These are phyloP conservation scores for Eristalis tenax DNA, from an alignment of 2,888 invertebrate genomes.

Conservation along the genomic window DNA sequence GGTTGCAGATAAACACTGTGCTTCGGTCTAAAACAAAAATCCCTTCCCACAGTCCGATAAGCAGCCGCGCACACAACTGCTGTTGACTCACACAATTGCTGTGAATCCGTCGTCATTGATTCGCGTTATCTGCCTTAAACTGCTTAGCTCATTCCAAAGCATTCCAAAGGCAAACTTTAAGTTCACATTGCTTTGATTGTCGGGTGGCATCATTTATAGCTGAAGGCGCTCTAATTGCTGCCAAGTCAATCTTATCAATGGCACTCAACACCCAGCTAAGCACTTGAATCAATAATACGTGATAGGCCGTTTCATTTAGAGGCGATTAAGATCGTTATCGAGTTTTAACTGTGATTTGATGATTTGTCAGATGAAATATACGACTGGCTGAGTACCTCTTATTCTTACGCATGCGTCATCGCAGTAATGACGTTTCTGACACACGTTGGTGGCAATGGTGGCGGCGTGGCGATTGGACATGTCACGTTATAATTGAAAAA, in stretches of 20 bases:
- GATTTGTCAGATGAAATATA: not conserved
- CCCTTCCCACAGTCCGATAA: not conserved
- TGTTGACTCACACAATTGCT: not conserved
- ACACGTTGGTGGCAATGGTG: not conserved
- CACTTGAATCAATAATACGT: slow-evolving; percentile 26
- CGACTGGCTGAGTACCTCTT: not conserved
- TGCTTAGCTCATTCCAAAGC: not conserved
- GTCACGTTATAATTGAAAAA: slow-evolving; percentile 28
- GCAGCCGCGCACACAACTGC: not conserved
- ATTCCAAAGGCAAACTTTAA: not conserved
- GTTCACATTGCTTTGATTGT: not conserved
- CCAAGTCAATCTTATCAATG: slow-evolving; percentile 12
- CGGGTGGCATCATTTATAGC: not conserved
- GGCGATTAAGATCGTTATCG: slow-evolving; percentile 33
- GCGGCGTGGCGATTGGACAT: slow-evolving; percentile 3
- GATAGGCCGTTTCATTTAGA: slow-evolving; percentile 4
- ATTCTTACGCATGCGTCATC: not conserved
- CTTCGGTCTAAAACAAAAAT: not conserved
- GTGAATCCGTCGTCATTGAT: not conserved
- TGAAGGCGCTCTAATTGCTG: not conserved
- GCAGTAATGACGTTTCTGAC: not conserved
- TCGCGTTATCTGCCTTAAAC: not conserved
- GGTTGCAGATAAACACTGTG: not conserved
- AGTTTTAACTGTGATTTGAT: slow-evolving; percentile 8
- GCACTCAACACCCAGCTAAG: slow-evolving; percentile 8